Base-by-base conservation (phyloP, 1,140 invertebrate genomes). In the Aphaenogaster floridana region DNA sequence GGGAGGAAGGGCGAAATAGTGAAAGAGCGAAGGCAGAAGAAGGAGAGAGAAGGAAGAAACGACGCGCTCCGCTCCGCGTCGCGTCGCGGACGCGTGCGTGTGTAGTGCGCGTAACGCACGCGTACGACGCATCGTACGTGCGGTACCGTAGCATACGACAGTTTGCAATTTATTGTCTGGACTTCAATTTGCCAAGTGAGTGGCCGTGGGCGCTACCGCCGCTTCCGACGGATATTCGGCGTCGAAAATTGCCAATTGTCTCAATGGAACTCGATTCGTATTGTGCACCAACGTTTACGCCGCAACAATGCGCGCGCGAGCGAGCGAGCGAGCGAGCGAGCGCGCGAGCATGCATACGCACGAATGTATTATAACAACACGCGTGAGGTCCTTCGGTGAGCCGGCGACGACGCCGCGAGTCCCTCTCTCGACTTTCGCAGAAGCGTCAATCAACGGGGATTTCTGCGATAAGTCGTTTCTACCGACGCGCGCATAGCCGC, bases 221-320 rank as follows among this genome's bases (percentile, higher is more conserved):
- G 90, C 92, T 94, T 94, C 93, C 93, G 93, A 92, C 93, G 93
- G 93, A 94, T 93, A 94, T 93, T 94, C 92, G 92, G 93, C 92
- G 91, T 93, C 91, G 93, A 93, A 93, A 94, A 94, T 94, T 94
- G 92, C 92, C 93, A 94, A 94, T 94, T 94, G 93, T 92, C 92
- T 93, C 92, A 94, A 93, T 93, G 90, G 91, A 93, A 93, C 91
- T 90, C 89, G 90, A 93, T 92, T 93, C 88, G 89, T 89, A 93
- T 93, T 92, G 92, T 92, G 83, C 90, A 88, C 85, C 90, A 89
- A 88, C 86, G 81, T 89, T 87, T 77, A 88, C 69, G 78, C 88
- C 63, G 85, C 45, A 48, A 77, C 81, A 36, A 34, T 57, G 36
- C 69, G 48, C 52, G 39, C 57, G 57, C 81, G 57, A 34, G 63